Base-by-base conservation (phyloP, 2,888 invertebrate genomes). In the Ephialtes manifestator region DNA sequence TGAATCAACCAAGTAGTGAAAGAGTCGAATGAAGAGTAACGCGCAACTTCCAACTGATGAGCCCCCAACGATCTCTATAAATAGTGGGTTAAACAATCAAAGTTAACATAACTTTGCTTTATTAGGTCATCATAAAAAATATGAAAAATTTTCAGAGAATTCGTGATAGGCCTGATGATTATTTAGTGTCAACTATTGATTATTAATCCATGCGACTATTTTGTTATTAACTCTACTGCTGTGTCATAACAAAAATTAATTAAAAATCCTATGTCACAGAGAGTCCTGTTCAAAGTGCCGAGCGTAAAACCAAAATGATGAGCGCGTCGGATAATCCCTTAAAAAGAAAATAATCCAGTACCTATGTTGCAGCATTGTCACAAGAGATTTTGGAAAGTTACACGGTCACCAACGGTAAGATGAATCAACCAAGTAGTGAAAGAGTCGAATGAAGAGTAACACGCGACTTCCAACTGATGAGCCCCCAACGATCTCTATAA, bases 311-410 rank as follows among this genome's bases (percentile, higher is more conserved):
- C 39, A 53, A 67, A 28, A 65, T 35, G 72, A 65, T 48, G 46
- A 60, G n/a, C 31, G 13, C 63, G 2, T 1, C 35, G 60, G 46
- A 53, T 83, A 77, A 83, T 83, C 82, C 77, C 46, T 39, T n/a
- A 18, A 18, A 51, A 55, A 72, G 70, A 67, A 72, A 65, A 58
- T 79, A 74, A 78, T 74, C 78, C 71, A 63, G 63, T 65, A 71
- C 60, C 67, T 10, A 28, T 55, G 67, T n/a, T 28, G 28, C 55
- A 13, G 13, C 15, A 68, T 78, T 46, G 71, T 77, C 46, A 24
- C 71, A 53, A 39, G n/a, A 60, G 10, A 71, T 77, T 67, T 74
- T 67, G 65, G 39, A 83, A 78, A 83, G 77, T 70, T 48, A 72
- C 48, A 11, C 48, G 31, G 31, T 46, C 43, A 55, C 18, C 15